phyloP scores from a whole-genome alignment of 1,140 invertebrate species.

The Streblospio benedicti region DNA sequence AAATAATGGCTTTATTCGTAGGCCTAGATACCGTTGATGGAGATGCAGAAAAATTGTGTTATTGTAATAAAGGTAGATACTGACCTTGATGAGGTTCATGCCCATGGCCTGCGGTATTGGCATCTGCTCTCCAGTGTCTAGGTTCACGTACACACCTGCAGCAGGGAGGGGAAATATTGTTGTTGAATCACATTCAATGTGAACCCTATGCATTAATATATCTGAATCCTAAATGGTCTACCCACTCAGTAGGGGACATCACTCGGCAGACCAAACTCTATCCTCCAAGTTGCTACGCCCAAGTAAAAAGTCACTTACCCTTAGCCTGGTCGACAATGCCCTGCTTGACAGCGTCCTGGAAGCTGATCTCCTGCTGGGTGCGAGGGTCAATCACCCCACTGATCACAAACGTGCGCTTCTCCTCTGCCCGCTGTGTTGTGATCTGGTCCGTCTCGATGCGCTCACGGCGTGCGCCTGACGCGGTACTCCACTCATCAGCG shows the following conservation, averaged over 20 bases:
- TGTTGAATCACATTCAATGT: no score
- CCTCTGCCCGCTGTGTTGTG: slow-evolving; percentile 5
- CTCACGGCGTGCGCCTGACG: neutral
- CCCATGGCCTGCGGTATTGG: slow-evolving; percentile 14
- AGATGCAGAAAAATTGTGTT: no score
- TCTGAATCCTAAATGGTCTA: no score
- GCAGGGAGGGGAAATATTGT: no score
- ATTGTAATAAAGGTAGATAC: no score
- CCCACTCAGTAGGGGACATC: no score
- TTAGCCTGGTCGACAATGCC: slow-evolving; percentile 7
- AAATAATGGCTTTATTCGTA: no score
- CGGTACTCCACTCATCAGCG: neutral
- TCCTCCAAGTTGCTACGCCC: no score
- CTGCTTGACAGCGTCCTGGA: slow-evolving; percentile 1
- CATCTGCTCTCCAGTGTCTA: slow-evolving; percentile 7
- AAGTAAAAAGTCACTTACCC: no score
- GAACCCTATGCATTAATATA: no score
- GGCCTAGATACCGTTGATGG: no score
- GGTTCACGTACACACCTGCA: slow-evolving; percentile 13
- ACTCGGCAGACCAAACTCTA: no score
- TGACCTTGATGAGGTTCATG: slow-evolving; percentile 6
- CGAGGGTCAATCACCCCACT: slow-evolving; percentile 11
- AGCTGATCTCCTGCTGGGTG: neutral
- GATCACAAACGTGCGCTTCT: slow-evolving; percentile 13
- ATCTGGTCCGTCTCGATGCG: slow-evolving; percentile 7